Conservation (phyloP, 2,888 invertebrate genomes). For the Pammene aurita region DNA sequence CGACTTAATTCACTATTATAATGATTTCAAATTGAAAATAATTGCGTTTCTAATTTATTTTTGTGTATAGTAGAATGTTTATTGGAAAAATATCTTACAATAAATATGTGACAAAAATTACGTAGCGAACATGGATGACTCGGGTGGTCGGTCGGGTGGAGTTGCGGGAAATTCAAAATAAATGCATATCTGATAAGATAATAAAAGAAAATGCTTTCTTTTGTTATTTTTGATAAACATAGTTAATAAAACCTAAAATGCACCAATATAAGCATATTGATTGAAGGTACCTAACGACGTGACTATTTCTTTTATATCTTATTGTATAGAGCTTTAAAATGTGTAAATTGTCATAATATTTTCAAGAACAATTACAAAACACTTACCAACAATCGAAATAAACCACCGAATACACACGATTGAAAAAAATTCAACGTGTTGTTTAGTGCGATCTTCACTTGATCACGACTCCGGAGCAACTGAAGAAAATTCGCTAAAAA, state of each 20-base stretch:
- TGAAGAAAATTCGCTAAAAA: not conserved
- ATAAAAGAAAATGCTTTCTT: too few relatives aligned
- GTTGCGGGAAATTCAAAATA: conserved; percentile 15
- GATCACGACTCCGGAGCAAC: not conserved
- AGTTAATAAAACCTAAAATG: too few relatives aligned
- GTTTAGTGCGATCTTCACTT: not conserved
- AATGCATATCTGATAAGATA: not conserved
- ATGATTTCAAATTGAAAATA: not conserved
- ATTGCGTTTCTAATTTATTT: not conserved
- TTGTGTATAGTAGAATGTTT: not conserved
- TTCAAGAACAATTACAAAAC: not conserved
- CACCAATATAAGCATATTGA: too few relatives aligned
- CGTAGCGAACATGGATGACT: not conserved
- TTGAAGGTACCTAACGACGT: not conserved
- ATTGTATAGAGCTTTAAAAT: not conserved
- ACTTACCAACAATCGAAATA: conserved; percentile 16
- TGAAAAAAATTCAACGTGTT: not conserved
- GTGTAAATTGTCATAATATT: not conserved
- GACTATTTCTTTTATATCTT: not conserved
- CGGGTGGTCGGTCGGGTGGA: not conserved
- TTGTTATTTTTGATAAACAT: too few relatives aligned
- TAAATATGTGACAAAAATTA: not conserved
- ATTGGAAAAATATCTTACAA: not conserved
- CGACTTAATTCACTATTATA: not conserved
- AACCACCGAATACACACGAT: not conserved